Evolutionary conservation across 1,140 invertebrate genomes (phyloP), one percentile per base, ranked within the genome.

Genomic region (Coptotermes formosanus): DNA sequence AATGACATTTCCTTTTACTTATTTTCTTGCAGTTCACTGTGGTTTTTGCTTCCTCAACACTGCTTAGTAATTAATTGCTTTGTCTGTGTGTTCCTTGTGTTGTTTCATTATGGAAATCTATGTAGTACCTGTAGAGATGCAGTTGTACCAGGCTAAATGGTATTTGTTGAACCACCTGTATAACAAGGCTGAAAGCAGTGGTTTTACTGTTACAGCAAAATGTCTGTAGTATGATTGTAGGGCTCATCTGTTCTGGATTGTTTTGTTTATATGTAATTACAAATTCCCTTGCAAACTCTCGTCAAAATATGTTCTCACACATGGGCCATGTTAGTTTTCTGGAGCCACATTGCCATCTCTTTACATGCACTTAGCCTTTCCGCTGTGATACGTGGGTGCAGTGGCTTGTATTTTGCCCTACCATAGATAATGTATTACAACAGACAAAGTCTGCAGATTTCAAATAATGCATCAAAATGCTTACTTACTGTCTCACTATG

Each of bases 401-500:
- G 64, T 30, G 9, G n/a, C 7, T n/a, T 9, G 14, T 8, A 14
- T 30, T 64, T 64, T 64, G n/a, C 25, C 25, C 64, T 25, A 75
- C 25, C 25, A 75, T 1, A 55, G n/a, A 30, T 75, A 9, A 30
- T 75, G 64, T 75, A 16, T 30, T 30, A 30, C 14, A 25, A 30
- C 2, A 30, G 14, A 3, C n/a, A 30, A 75, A 30, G 25, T 30
- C 64, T 75, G 64, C n/a, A 64, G 12, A 64, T 23, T 64, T 64
- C 1, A 64, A 23, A 19, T 64, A 64, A 64, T 30, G n/a, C 64
- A 30, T 75, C 8, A 14, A 75, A 75, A 75, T 75, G 64, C 64
- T 75, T 75, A 75, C 64, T 75, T 75, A 30, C n/a, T 75, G 64
- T 75, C 64, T 75, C 64, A 75, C 64, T 75, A 75, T 75, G 64